Evolutionary conservation across 92 coral and sea anemone genomes (phyloP).

Genomic region (Epizoanthus rinbou): DNA sequence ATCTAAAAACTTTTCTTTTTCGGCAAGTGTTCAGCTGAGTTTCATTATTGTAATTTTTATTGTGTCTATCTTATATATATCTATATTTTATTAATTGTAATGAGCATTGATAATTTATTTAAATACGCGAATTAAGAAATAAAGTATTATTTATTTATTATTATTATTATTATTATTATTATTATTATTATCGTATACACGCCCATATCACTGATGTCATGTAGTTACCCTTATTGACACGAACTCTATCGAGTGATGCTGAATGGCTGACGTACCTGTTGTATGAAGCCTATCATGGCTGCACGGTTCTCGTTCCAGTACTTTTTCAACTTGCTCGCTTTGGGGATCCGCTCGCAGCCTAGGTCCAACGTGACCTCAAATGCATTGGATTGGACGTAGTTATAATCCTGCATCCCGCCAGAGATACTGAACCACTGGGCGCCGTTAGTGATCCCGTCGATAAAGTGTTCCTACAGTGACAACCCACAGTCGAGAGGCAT

Average conservation of each 20-base stretch:
- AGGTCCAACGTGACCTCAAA: conserved; percentile 94
- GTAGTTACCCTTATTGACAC: too few species aligned
- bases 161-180: too few species aligned
- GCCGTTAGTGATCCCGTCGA: conserved; percentile 97
- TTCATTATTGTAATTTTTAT: too few species aligned
- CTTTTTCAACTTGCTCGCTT: conserved; percentile 69
- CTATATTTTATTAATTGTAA: too few species aligned
- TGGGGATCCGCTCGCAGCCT: conserved; percentile 93
- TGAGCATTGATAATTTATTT: too few species aligned
- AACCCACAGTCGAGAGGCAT: background rate
- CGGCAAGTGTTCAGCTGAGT: too few species aligned
- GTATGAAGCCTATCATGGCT: conserved; percentile 67
- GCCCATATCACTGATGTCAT: too few species aligned
- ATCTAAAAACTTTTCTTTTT: too few species aligned
- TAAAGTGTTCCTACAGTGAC: conserved; percentile 74
- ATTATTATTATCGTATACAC: too few species aligned
- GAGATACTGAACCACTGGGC: conserved; percentile 97
- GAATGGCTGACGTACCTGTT: conserved; percentile 63
- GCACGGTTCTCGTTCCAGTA: conserved; percentile 87
- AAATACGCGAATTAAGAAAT: too few species aligned
- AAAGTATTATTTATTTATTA: too few species aligned
- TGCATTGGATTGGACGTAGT: conserved; percentile 93
- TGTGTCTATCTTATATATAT: too few species aligned
- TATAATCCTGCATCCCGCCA: conserved; percentile 99
- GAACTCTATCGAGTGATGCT: background rate